Conservation (phyloP, 2,888 invertebrate genomes). For the Eupithecia tripunctaria region DNA sequence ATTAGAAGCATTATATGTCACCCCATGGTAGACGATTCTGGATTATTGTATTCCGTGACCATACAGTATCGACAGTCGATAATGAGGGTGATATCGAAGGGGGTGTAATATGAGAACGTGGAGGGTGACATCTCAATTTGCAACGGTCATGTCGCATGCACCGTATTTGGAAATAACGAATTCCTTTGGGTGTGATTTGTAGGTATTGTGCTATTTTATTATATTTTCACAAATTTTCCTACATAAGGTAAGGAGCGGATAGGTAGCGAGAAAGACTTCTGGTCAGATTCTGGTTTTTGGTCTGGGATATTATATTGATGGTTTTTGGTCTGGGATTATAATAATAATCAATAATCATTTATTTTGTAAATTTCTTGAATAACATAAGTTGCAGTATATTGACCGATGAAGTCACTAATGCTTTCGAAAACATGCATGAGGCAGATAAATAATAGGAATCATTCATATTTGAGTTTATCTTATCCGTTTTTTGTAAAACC, state of each 20-base stretch:
- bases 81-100: constrained; percentile 47
- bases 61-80: constrained; percentile 52
- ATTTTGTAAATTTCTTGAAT: too few species aligned
- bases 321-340: too few species aligned
- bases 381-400: too few species aligned
- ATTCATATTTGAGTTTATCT: neutral
- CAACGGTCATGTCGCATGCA: constrained; percentile 35
- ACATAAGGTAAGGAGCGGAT: too few species aligned
- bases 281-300: too few species aligned
- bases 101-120: constrained; percentile 39
- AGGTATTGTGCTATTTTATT: neutral
- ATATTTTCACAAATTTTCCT: neutral
- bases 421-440: neutral
- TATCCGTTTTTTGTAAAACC: neutral
- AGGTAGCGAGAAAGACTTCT: neutral
- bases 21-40: neutral
- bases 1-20: neutral
- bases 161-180: constrained; percentile 22
- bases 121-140: constrained; percentile 41
- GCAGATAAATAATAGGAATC: neutral
- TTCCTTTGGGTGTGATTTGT: constrained; percentile 30
- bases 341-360: too few species aligned
- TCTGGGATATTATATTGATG: too few species aligned
- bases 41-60: constrained; percentile 12
- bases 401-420: neutral